Percentiles rank a stretch among this genome's conserved stretches.
phyloP scores from a whole-genome alignment of 2,888 invertebrate species.

The Cryptus armator region DNA sequence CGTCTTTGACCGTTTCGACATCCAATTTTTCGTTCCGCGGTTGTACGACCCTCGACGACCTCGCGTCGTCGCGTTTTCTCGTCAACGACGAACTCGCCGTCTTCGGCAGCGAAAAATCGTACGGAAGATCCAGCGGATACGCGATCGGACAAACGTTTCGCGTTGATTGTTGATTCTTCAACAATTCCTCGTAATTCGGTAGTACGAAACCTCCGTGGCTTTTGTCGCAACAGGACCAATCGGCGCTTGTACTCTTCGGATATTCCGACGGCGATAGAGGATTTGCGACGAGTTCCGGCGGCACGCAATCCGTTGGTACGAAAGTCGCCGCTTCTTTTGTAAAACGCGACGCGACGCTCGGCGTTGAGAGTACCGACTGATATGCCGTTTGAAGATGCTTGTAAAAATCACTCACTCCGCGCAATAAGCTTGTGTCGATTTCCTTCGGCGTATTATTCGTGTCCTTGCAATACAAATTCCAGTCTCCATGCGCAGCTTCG shows the following conservation, averaged over 20 bases:
- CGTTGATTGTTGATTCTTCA: background rate
- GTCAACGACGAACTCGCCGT: background rate
- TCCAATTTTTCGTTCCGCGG: constrained; percentile 52
- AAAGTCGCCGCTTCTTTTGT: constrained; percentile 6
- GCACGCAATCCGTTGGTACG: constrained; percentile 10
- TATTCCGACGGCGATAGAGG: constrained; percentile 28
- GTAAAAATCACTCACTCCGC: constrained; percentile 62
- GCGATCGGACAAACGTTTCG: constrained; percentile 1
- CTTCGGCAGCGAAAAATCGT: constrained; percentile 48
- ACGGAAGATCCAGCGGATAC: constrained; percentile 37
- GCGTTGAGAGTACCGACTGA: constrained; percentile 28
- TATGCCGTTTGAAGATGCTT: constrained; percentile 60
- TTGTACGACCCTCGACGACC: constrained; percentile 7
- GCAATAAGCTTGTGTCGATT: constrained; percentile 54
- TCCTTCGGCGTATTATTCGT: constrained; percentile 53
- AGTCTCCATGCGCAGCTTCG: constrained; percentile 58
- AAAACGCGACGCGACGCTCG: constrained; percentile 22
- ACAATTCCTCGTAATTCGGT: constrained; percentile 46
- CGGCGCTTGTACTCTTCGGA: constrained; percentile 29
- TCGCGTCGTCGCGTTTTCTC: constrained; percentile 16
- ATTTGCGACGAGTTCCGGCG: background rate
- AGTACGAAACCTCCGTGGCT: constrained; percentile 33
- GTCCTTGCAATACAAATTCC: constrained; percentile 63
- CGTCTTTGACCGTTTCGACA: constrained; percentile 61
- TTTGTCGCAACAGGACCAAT: constrained; percentile 52